phyloP scores from a whole-genome alignment of 2,888 invertebrate genomes.

The Rhyacophila evoluta region DNA sequence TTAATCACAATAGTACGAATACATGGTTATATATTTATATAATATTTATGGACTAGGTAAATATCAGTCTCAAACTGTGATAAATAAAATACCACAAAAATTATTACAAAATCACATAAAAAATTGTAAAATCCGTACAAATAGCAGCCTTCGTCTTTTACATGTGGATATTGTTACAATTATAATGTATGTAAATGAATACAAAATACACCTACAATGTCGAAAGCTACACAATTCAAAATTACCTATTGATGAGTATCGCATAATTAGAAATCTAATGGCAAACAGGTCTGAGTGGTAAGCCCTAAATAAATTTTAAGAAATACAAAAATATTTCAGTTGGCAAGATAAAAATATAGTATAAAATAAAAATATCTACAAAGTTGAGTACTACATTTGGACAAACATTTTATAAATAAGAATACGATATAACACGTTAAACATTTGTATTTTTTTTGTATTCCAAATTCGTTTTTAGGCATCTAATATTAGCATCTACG shows the following conservation, averaged over 20 bases:
- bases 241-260: background rate
- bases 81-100: slow-evolving; percentile 45
- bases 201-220: slow-evolving; percentile 35
- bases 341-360: too few relatives aligned
- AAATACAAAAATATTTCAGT: too few relatives aligned
- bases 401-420: too few relatives aligned
- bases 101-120: slow-evolving; percentile 28
- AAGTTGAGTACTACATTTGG: too few relatives aligned
- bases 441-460: background rate
- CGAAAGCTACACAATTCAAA: background rate
- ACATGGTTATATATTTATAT: slow-evolving; percentile 30
- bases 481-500: background rate
- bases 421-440: background rate
- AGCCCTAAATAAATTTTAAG: too few relatives aligned
- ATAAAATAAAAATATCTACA: too few relatives aligned
- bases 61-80: slow-evolving; percentile 53
- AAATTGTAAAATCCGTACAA: slow-evolving; percentile 40
- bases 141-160: slow-evolving; percentile 41
- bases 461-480: background rate
- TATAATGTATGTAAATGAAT: slow-evolving; percentile 31
- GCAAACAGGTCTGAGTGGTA: too few relatives aligned
- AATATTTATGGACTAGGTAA: slow-evolving; percentile 49
- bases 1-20: slow-evolving; percentile 41
- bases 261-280: too few relatives aligned
- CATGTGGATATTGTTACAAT: slow-evolving; percentile 23